phyloP scores from a whole-genome alignment of 2,888 invertebrate species.

The Prosopocoilus inquinatus region DNA sequence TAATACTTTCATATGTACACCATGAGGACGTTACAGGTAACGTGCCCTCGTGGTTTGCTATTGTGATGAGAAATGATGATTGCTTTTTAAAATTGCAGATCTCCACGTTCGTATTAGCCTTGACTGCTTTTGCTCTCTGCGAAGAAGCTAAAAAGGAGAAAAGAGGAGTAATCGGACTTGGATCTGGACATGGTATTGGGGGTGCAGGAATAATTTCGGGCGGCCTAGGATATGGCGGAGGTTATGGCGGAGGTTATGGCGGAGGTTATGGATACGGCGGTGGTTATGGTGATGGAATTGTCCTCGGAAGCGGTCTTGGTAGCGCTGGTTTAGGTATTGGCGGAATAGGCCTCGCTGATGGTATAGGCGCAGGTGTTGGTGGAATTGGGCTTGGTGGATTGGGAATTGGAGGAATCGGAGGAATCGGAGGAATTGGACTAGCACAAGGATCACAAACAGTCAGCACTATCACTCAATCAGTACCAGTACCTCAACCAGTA shows the following conservation, averaged over 20 bases:
- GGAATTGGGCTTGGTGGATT: slow-evolving; percentile 16
- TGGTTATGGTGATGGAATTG: slow-evolving; percentile 15
- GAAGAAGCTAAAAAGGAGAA: slow-evolving; percentile 26
- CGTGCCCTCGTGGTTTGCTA: background rate
- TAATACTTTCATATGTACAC: slow-evolving; percentile 6
- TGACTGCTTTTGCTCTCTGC: slow-evolving; percentile 18
- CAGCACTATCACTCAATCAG: slow-evolving; percentile 33
- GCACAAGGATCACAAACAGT: slow-evolving; percentile 25
- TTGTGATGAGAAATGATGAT: background rate
- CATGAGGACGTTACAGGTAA: slow-evolving; percentile 30
- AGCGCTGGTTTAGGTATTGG: slow-evolving; percentile 2
- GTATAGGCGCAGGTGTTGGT: slow-evolving; percentile 20
- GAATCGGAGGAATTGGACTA: slow-evolving; percentile 20
- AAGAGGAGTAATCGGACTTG: slow-evolving; percentile 26
- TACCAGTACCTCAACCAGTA: slow-evolving; percentile 34
- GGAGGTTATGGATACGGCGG: slow-evolving; percentile 16
- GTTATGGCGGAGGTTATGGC: slow-evolving; percentile 11
- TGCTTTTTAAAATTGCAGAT: slow-evolving; percentile 13
- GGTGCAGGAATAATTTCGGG: slow-evolving; percentile 24
- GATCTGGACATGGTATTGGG: slow-evolving; percentile 25
- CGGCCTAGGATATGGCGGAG: slow-evolving; percentile 17
- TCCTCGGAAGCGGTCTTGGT: slow-evolving; percentile 4
- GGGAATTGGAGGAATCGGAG: slow-evolving; percentile 6
- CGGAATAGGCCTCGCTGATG: slow-evolving; percentile 21
- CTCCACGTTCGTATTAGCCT: slow-evolving; percentile 22